phyloP scores from a whole-genome alignment of 2,888 invertebrate genomes.

The Tethea ocularis region DNA sequence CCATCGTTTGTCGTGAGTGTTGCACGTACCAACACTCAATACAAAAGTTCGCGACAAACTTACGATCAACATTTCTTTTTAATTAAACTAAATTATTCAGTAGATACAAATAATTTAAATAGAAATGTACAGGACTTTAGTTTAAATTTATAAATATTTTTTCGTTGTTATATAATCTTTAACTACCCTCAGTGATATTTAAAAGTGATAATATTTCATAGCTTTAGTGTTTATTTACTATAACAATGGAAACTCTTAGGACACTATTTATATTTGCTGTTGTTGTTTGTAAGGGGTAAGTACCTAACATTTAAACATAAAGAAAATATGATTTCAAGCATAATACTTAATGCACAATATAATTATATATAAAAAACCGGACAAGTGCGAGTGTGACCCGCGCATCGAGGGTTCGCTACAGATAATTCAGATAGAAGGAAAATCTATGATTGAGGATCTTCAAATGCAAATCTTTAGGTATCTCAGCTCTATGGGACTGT shows the following conservation, averaged over 20 bases:
- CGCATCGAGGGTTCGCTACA: no score
- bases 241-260: slow-evolving; percentile 34
- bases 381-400: no score
- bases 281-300: slow-evolving; percentile 48
- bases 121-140: not conserved
- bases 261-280: slow-evolving; percentile 38
- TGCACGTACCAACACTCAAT: not conserved
- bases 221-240: slow-evolving; percentile 27
- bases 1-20: slow-evolving; percentile 8
- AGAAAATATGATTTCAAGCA: no score
- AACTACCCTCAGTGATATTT: slow-evolving; percentile 5
- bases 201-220: slow-evolving; percentile 36
- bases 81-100: not conserved
- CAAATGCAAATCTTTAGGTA: no score
- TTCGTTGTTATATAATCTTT: not conserved
- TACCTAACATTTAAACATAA: no score
- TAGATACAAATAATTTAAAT: not conserved
- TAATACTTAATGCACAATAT: no score
- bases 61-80: not conserved
- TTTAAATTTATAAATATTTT: not conserved
- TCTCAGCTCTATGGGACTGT: no score
- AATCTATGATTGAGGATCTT: no score
- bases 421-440: no score
- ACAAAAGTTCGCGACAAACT: not conserved
- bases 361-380: no score